Evolutionary conservation across 2,113 vertebrate species (phyloP), one percentile per base, ranked within the genome.

Genomic region (Sylvietta virens): DNA sequence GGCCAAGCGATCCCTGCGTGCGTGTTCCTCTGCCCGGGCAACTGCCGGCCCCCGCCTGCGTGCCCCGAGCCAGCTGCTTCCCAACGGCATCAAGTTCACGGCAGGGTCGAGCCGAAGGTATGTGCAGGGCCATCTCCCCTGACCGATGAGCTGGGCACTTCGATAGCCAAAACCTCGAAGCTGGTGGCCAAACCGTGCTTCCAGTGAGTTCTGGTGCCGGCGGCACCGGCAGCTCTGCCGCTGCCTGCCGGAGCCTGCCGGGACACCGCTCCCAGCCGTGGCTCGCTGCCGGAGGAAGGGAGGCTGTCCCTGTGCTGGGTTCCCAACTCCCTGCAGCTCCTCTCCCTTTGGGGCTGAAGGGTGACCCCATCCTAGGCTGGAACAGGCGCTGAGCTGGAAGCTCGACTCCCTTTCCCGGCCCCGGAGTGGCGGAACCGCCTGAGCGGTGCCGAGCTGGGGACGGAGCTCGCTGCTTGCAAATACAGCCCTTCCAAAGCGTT

Each of bases 41-140:
- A 30, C 73, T 1, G 50, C 67, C 31, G 53, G 18, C 47, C 48
- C 30, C 9, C n/a, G 54, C 51, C 77, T n/a, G 79, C 51, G 10
- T 30, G 67, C 82, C 19, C 26, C 48, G 70, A 40, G 62, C 42
- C 5, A 2, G 61, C 81, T 13, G 73, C 82, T 70, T 53, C 90
- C 93, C 88, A 1, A 4, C 50, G 1, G 90, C 85, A 90, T 2
- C 95, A 96, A 95, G 96, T 95, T 97, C 96, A 93, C 7, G 54
- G 85, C 85, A 90, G 58, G 96, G 95, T 93, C 74, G 90, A 73
- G 62, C 54, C 3, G 16, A 11, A 70, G 83, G 72, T 62, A 42
- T 30, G 94, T 61, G 77, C 62, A 16, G 54, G 31, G 45, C 87
- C 72, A 15, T 24, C 48, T 77, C 28, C 54, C 62, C 62, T 5